These are phyloP conservation scores for Polyodon spathula DNA, from an alignment of 2,113 vertebrate species.

Conservation along the genomic window DNA sequence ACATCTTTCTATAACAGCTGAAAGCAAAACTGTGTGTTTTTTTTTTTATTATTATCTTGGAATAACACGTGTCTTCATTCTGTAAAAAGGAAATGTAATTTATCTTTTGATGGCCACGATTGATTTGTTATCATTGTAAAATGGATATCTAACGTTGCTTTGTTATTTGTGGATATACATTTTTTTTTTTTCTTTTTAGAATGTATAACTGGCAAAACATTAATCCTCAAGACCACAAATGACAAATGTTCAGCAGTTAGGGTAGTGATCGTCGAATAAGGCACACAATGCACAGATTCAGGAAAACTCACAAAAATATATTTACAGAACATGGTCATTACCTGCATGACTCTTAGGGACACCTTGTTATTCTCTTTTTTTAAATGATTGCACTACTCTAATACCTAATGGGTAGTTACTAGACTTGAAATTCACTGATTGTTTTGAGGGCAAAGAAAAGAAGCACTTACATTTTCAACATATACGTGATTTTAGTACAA, in stretches of 20 bases:
- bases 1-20: conserved; percentile 23
- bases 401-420: conserved; percentile 33
- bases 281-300: conserved; percentile 98
- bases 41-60: neutral
- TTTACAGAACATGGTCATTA: conserved; percentile 86
- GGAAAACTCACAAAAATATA: conserved; percentile 86
- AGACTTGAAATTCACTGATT: conserved; percentile 19
- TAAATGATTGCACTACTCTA: conserved; percentile 69
- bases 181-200: conserved; percentile 50
- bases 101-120: no score
- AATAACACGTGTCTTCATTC: neutral
- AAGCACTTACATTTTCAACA: conserved; percentile 15
- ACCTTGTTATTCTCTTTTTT: conserved; percentile 49
- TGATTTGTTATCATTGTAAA: conserved; percentile 20
- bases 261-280: conserved; percentile 84
- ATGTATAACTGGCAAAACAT: conserved; percentile 51
- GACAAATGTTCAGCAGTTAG: conserved; percentile 61
- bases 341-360: conserved; percentile 85
- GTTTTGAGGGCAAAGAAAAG: conserved; percentile 1
- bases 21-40: neutral
- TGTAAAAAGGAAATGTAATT: no score
- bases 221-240: conserved; percentile 66
- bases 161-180: conserved; percentile 39
- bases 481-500: neutral
- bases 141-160: conserved; percentile 53